Evolutionary conservation across 2,113 vertebrate genomes (phyloP).

Genomic region (Hucho hucho): DNA sequence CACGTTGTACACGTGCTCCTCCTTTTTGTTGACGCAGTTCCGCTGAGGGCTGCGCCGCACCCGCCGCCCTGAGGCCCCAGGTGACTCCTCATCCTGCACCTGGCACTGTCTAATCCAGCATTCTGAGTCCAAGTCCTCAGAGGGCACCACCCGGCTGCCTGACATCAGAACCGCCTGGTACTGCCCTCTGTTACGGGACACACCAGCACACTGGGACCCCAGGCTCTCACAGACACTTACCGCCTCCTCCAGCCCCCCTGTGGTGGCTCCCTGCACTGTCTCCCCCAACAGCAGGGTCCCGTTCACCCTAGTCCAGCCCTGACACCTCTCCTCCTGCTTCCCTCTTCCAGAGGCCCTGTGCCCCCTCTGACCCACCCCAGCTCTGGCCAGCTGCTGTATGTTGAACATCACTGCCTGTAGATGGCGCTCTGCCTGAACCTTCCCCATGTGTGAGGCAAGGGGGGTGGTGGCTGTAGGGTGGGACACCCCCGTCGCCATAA

Average conservation of each 20-base stretch:
- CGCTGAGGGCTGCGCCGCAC: constrained; percentile 34
- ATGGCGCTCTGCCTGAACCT: constrained; percentile 28
- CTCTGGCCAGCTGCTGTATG: constrained; percentile 62
- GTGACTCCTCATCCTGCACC: background rate
- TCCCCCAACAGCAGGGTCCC: constrained; percentile 53
- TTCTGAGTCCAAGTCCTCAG: constrained; percentile 31
- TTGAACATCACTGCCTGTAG: constrained; percentile 73
- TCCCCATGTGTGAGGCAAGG: background rate
- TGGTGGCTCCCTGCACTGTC: constrained; percentile 13
- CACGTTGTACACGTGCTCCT: constrained; percentile 69
- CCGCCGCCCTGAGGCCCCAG: constrained; percentile 13
- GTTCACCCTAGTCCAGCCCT: constrained; percentile 63
- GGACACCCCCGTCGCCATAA: constrained; percentile 52
- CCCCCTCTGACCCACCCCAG: background rate
- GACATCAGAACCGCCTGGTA: constrained; percentile 56
- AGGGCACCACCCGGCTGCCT: constrained; percentile 50
- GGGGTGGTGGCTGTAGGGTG: constrained; percentile 11
- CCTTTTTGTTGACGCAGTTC: constrained; percentile 69
- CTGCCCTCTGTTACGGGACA: constrained; percentile 46
- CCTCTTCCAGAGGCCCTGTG: background rate
- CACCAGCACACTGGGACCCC: constrained; percentile 72
- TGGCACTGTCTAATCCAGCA: constrained; percentile 67
- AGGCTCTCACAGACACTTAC: constrained; percentile 65
- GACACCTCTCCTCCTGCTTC: constrained; percentile 41
- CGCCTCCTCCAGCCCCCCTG: constrained; percentile 39